phyloP scores from a whole-genome alignment of 2,888 invertebrate species.

The Augiades crinisus region DNA sequence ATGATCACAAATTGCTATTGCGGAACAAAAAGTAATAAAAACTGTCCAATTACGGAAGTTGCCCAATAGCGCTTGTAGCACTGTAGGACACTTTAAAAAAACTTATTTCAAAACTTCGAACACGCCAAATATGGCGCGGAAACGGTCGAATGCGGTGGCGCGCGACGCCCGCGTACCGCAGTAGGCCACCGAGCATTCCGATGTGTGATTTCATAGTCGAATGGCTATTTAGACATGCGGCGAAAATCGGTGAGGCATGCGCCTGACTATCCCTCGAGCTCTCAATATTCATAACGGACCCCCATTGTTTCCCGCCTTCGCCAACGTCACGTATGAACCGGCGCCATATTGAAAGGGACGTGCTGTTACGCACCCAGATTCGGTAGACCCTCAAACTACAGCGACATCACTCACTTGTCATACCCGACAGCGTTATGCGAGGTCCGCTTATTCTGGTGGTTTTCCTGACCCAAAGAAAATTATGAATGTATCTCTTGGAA shows the following conservation, averaged over 20 bases:
- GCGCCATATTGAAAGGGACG: slow-evolving; percentile 73
- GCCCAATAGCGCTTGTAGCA: not conserved
- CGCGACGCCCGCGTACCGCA: slow-evolving; percentile 42
- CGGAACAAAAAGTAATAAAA: slow-evolving; percentile 1
- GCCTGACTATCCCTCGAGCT: slow-evolving; percentile 55
- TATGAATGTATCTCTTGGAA: slow-evolving; percentile 53
- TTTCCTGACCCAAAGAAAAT: slow-evolving; percentile 73
- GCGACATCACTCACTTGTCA: slow-evolving; percentile 34
- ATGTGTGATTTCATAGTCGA: slow-evolving; percentile 46
- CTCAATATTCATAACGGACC: slow-evolving; percentile 75
- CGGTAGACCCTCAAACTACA: slow-evolving; percentile 46
- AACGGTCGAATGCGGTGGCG: slow-evolving; percentile 29
- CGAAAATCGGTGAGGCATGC: slow-evolving; percentile 58
- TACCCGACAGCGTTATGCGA: slow-evolving; percentile 36
- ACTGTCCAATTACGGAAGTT: slow-evolving; percentile 4
- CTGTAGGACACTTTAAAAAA: slow-evolving; percentile 36
- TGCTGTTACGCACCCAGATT: slow-evolving; percentile 59
- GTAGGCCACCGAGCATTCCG: slow-evolving; percentile 51
- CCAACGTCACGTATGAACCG: slow-evolving; percentile 66
- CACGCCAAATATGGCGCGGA: slow-evolving; percentile 46
- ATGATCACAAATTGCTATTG: not conserved
- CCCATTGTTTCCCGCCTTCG: slow-evolving; percentile 70
- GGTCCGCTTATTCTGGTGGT: slow-evolving; percentile 52
- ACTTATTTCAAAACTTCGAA: slow-evolving; percentile 48
- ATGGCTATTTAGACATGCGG: slow-evolving; percentile 44